Evolutionary conservation across 2,888 invertebrate species (phyloP).

Genomic region (Boloria selene): DNA sequence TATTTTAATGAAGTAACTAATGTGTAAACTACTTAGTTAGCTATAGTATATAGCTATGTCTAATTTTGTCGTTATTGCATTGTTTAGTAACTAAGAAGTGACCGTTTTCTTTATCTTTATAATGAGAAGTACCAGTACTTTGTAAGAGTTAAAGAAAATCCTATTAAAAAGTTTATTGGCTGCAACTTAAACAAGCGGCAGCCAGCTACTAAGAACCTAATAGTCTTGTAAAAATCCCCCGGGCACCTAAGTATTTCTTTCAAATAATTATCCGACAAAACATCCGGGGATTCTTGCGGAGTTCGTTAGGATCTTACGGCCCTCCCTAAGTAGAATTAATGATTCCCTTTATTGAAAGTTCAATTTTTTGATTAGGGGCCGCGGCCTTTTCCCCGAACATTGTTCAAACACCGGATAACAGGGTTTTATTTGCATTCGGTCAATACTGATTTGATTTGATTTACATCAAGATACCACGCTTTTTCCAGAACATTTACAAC

Average conservation of each 20-base stretch:
- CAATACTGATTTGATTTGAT: slow-evolving; percentile 67
- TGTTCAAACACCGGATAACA: slow-evolving; percentile 80
- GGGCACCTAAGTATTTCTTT: slow-evolving; percentile 51
- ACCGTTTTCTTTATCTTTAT: background rate
- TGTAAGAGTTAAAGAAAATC: slow-evolving; percentile 15
- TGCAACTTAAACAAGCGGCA: slow-evolving; percentile 32
- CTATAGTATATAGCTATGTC: too few relatives aligned
- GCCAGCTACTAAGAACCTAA: slow-evolving; percentile 35
- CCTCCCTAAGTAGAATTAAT: slow-evolving; percentile 84
- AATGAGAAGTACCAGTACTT: background rate
- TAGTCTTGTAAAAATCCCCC: slow-evolving; percentile 42
- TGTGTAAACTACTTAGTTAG: too few relatives aligned
- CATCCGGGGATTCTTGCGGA: slow-evolving; percentile 72
- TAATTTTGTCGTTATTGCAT: too few relatives aligned
- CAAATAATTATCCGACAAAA: slow-evolving; percentile 75
- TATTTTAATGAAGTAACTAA: too few relatives aligned
- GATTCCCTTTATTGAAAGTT: slow-evolving; percentile 88
- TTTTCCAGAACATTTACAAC: slow-evolving; percentile 11
- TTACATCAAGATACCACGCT: slow-evolving; percentile 54
- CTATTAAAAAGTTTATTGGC: slow-evolving; percentile 30
- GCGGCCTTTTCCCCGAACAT: slow-evolving; percentile 54
- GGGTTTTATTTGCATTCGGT: slow-evolving; percentile 76
- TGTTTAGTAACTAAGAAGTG: too few relatives aligned
- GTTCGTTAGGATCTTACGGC: slow-evolving; percentile 66
- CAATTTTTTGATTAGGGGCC: slow-evolving; percentile 86